Evolutionary conservation across 2,113 vertebrate species (phyloP).

Genomic region (Limnothrissa miodon): DNA sequence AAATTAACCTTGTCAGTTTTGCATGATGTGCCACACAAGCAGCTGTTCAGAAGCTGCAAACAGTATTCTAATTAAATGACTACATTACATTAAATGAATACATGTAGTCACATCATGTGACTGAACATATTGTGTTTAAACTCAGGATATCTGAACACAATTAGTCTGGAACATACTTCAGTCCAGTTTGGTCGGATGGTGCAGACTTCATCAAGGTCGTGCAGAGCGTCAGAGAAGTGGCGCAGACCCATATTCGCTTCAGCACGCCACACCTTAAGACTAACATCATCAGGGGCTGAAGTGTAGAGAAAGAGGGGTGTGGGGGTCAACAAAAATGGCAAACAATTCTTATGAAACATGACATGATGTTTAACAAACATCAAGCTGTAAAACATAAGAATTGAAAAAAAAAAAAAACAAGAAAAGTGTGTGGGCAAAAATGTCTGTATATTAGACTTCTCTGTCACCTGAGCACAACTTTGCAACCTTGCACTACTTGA

Average conservation of each 20-base stretch:
- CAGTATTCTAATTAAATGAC: too few species aligned
- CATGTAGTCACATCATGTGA: not conserved
- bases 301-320: not conserved
- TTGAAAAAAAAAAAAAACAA: too few species aligned
- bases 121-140: not conserved
- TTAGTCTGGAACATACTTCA: slow-evolving; percentile 65
- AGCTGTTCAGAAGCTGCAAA: not conserved
- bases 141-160: not conserved
- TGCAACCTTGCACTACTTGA: too few species aligned
- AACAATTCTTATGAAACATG: too few species aligned
- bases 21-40: not conserved
- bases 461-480: too few species aligned
- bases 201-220: slow-evolving; percentile 78
- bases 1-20: not conserved
- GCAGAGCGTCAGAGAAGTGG: slow-evolving; percentile 67
- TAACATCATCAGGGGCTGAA: slow-evolving; percentile 69
- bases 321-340: too few species aligned
- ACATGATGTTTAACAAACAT: too few species aligned
- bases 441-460: too few species aligned
- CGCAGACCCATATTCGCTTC: slow-evolving; percentile 69
- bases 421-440: too few species aligned
- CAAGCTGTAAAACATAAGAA: too few species aligned
- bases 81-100: too few species aligned
- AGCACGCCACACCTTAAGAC: slow-evolving; percentile 70
- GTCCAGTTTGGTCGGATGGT: slow-evolving; percentile 69